Evolutionary conservation across 2,888 invertebrate genomes (phyloP).

Genomic region (Ennomos fuscantarius): DNA sequence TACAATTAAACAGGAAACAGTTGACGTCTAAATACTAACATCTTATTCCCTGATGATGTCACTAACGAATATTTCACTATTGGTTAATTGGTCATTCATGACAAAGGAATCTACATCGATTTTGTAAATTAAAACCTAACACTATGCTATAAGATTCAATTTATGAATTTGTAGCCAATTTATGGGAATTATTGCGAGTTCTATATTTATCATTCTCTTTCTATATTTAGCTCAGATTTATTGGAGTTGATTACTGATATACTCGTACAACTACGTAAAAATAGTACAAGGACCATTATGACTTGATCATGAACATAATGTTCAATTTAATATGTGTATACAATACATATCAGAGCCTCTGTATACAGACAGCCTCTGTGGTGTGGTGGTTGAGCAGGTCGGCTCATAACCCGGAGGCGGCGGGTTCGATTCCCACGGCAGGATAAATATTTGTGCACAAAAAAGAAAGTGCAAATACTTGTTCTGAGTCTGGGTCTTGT

Average conservation of each 20-base stretch:
- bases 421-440: too few species aligned
- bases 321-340: too few species aligned
- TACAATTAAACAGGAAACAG: conserved; percentile 34
- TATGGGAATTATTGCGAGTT: conserved; percentile 17
- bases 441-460: too few species aligned
- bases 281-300: background rate
- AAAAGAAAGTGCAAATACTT: too few species aligned
- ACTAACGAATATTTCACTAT: conserved; percentile 40
- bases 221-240: conserved; percentile 40
- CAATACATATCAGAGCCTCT: too few species aligned
- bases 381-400: too few species aligned
- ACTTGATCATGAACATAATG: background rate
- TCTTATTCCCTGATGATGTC: conserved; percentile 45
- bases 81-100: conserved; percentile 38
- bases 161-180: conserved; percentile 5
- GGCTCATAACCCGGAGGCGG: too few species aligned
- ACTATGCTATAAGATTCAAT: conserved; percentile 15
- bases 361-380: too few species aligned
- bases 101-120: background rate
- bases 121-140: conserved; percentile 17
- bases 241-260: background rate
- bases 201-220: conserved; percentile 35
- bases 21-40: conserved; percentile 38
- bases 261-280: background rate
- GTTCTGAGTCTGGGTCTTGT: too few species aligned